Conservation (phyloP, 2,113 vertebrate species). For the Calypte anna region DNA sequence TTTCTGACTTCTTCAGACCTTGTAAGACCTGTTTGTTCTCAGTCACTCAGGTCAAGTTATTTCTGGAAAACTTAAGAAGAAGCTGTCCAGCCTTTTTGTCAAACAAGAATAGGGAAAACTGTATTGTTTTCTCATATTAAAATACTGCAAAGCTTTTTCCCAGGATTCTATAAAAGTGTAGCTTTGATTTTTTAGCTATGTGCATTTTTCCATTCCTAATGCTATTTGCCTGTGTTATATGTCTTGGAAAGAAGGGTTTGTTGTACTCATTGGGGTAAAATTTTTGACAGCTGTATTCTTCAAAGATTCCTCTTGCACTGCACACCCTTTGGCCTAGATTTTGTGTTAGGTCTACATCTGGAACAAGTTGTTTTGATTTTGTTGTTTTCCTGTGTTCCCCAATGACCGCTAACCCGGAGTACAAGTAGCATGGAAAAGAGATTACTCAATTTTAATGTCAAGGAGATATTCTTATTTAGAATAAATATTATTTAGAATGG, state of each 20-base stretch:
- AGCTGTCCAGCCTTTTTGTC: not conserved
- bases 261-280: not conserved
- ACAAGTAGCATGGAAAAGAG: not conserved
- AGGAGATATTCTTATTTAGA: not conserved
- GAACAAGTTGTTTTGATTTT: not conserved
- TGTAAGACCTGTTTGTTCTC: not conserved
- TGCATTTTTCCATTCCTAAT: not conserved
- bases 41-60: not conserved
- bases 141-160: not conserved
- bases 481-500: not conserved
- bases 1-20: not conserved
- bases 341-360: constrained; percentile 7
- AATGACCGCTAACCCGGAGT: not conserved
- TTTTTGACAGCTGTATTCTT: not conserved
- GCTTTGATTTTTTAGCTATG: not conserved
- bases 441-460: not conserved
- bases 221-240: not conserved
- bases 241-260: not conserved
- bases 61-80: not conserved
- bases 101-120: not conserved
- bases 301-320: not conserved
- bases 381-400: not conserved
- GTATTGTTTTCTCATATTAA: not conserved
- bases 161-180: fast-evolving
- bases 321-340: not conserved